Conservation (phyloP, 2,797 vertebrate genomes). For the Yasuhikotakia modesta region DNA sequence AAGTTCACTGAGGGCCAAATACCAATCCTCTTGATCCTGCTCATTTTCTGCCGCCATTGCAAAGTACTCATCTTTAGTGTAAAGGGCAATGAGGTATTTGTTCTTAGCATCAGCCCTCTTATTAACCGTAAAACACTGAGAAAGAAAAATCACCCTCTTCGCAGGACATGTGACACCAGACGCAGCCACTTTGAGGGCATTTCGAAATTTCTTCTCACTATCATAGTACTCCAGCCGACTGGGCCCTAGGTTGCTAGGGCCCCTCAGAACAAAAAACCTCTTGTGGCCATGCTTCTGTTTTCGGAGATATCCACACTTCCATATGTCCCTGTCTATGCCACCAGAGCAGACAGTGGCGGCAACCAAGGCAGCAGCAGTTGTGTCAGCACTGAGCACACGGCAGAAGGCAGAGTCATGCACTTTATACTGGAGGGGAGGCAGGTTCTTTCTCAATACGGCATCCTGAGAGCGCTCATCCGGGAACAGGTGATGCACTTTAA, state of each 20-base stretch:
- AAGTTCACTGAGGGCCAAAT: conserved; percentile 79
- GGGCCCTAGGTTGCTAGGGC: conserved; percentile 70
- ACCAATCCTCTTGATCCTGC: conserved; percentile 86
- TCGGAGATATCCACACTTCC: conserved; percentile 85
- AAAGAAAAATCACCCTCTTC: conserved; percentile 82
- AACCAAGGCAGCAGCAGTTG: conserved; percentile 58
- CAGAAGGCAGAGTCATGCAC: conserved; percentile 63
- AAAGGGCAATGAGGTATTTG: conserved; percentile 87
- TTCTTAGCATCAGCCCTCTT: conserved; percentile 86
- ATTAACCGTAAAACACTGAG: conserved; percentile 83
- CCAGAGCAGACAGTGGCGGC: conserved; percentile 54
- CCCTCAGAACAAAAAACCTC: conserved; percentile 82
- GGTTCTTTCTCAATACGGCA: conserved; percentile 55
- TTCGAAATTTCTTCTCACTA: conserved; percentile 87
- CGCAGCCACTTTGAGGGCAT: conserved; percentile 75
- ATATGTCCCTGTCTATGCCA: conserved; percentile 70
- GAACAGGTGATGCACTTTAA: conserved; percentile 58
- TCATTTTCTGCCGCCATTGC: conserved; percentile 84
- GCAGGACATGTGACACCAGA: conserved; percentile 50
- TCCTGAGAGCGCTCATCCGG: conserved; percentile 60
- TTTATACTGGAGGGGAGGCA: conserved; percentile 61
- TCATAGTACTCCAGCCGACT: conserved; percentile 87
- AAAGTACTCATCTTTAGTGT: conserved; percentile 85
- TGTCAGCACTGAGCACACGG: conserved; percentile 58
- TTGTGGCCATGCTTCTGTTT: conserved; percentile 85